Base-by-base conservation (phyloP, 2,888 invertebrate species). In the Lissocephala sabroskyi region DNA sequence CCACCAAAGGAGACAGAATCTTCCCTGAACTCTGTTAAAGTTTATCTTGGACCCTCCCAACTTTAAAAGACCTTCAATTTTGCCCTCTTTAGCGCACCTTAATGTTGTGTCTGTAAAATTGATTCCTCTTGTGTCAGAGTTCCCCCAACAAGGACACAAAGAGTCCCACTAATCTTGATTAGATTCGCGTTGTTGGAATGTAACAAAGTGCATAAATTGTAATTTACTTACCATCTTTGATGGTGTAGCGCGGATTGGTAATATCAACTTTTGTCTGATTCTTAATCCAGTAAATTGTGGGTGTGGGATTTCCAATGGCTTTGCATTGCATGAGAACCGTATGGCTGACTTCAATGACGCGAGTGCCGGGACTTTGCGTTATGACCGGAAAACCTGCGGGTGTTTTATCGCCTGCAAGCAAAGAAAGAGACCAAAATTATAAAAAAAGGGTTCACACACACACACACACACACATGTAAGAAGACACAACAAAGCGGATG, bases 341-440 rank as follows among this genome's bases (percentile, higher is more conserved):
- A 85, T 96, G 94, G 13, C 96, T 97, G 62, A 95, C 96, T 86
- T 99, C 98, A 43, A 98, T 97, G 45, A 97, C 97, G 87, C 96
- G 95, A 49, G 96, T 92, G 55, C 90, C 90, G 0, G 98, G 97
- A 33, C 94, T 92, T 73, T 93, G 91, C 29, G 91, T 91, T 81
- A 96, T 93, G 82, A 89, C 89, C 39, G 98, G 98, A 86, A 98
- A 99, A 26, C 98, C 98, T 39, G 88, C 87, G 1, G 98, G 98
- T 57, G 95, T 88, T 85, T 94, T 93, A 80, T 94, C 94, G 67
- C 90, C 96, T 85, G 73, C 37, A 82, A 82, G 48, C 43, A 41
- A 59, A 49, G 1, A 35, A 35, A 14, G 47, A 47, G 36, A 39
- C 30, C n/a, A 40, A 43, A 45, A 44, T 9, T 32, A 30, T 14